Conservation (phyloP, 1,140 invertebrate species). For the Apolygus lucorum region DNA sequence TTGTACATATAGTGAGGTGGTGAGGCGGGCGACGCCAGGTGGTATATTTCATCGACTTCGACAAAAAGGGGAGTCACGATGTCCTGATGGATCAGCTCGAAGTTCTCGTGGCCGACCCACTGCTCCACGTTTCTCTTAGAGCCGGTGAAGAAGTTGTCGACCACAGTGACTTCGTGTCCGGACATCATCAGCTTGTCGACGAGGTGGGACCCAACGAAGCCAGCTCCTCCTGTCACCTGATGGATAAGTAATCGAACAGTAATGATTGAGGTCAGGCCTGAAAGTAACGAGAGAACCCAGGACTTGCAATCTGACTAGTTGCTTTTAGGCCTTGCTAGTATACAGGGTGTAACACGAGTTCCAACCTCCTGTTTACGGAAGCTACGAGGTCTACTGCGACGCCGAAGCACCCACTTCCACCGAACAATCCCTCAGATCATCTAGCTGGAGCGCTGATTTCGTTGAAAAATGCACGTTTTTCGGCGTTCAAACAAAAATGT, state of each 20-base stretch:
- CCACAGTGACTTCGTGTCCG: conserved; percentile 96
- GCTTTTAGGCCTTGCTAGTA: no score
- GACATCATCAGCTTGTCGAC: conserved; percentile 91
- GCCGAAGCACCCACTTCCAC: no score
- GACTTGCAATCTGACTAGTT: no score
- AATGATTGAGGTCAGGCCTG: no score
- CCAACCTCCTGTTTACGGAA: no score
- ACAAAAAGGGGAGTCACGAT: conserved; percentile 96
- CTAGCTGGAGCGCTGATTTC: no score
- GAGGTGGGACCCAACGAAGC: conserved; percentile 97
- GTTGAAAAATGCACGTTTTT: no score
- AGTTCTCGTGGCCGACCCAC: conserved; percentile 98
- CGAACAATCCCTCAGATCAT: no score
- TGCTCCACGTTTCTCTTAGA: conserved; percentile 95
- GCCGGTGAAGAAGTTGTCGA: conserved; percentile 98
- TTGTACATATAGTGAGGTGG: conserved; percentile 99
- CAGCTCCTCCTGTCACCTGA: conserved; percentile 91
- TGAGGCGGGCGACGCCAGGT: conserved; percentile 95
- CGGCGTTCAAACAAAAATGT: no score
- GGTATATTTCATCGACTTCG: conserved; percentile 99
- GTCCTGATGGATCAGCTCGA: conserved; percentile 97
- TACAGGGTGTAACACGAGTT: no score
- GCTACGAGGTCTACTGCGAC: no score
- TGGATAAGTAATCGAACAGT: not conserved
- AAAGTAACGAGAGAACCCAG: no score